These are phyloP conservation scores for Bos javanicus DNA, from an alignment of 2,113 vertebrate species.

Conservation along the genomic window DNA sequence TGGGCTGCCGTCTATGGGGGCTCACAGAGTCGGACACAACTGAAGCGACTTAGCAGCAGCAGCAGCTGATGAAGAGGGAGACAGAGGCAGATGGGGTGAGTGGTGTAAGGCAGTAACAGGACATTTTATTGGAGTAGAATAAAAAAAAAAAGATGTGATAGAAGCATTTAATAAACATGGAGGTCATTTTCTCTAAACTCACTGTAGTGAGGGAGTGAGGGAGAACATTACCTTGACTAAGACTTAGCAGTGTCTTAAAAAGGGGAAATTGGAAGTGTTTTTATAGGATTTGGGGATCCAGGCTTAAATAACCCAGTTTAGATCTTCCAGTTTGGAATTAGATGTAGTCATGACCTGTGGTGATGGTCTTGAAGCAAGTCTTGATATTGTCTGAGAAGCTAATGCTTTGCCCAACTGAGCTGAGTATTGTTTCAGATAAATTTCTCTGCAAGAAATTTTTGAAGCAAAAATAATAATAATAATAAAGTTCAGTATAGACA, in stretches of 20 bases:
- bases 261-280: neutral
- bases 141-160: neutral
- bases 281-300: neutral
- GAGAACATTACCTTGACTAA: neutral
- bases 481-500: neutral
- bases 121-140: neutral
- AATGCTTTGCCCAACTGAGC: neutral
- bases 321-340: neutral
- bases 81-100: neutral
- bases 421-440: neutral
- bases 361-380: neutral
- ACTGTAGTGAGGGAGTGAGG: neutral
- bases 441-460: neutral
- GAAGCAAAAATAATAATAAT: neutral
- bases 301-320: neutral
- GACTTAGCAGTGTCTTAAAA: neutral
- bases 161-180: neutral
- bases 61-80: neutral
- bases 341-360: neutral
- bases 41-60: neutral
- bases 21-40: fast-evolving
- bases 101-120: neutral
- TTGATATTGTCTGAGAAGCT: neutral
- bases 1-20: neutral
- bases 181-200: neutral